Evolutionary conservation across 2,797 vertebrate species (phyloP).

Genomic region (Platyrinchus mystaceus): DNA sequence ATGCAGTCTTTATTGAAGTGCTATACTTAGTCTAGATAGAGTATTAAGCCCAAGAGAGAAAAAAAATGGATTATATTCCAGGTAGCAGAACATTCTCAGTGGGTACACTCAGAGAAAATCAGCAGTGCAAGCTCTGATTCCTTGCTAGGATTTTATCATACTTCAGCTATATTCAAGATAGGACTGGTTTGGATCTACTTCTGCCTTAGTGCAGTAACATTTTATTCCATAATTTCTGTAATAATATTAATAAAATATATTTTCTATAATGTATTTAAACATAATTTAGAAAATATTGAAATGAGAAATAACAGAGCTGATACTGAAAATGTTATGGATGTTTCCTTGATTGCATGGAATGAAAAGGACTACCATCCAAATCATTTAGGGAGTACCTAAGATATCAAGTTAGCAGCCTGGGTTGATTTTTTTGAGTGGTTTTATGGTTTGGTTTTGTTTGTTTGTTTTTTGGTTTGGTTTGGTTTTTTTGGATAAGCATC

Average conservation of each 20-base stretch:
- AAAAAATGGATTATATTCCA: background rate
- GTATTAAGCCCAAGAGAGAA: background rate
- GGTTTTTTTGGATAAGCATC: no score
- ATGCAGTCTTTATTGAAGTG: background rate
- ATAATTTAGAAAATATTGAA: background rate
- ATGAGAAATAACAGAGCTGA: background rate
- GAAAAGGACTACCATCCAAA: background rate
- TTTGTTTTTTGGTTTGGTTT: background rate
- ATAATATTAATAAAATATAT: background rate
- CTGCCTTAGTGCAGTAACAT: background rate
- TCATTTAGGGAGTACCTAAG: background rate
- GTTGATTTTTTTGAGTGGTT: accelerated
- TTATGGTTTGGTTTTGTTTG: background rate
- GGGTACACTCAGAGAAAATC: background rate
- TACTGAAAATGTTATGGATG: background rate
- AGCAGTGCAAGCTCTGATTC: background rate
- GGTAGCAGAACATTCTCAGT: background rate
- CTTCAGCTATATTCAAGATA: background rate
- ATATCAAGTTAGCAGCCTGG: accelerated
- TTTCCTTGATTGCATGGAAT: background rate
- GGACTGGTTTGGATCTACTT: background rate
- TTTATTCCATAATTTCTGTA: background rate
- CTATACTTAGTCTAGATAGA: background rate
- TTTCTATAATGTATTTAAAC: background rate
- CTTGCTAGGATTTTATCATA: background rate